Base-by-base conservation (phyloP, 2,888 invertebrate genomes). In the Petrophora chlorosata region DNA sequence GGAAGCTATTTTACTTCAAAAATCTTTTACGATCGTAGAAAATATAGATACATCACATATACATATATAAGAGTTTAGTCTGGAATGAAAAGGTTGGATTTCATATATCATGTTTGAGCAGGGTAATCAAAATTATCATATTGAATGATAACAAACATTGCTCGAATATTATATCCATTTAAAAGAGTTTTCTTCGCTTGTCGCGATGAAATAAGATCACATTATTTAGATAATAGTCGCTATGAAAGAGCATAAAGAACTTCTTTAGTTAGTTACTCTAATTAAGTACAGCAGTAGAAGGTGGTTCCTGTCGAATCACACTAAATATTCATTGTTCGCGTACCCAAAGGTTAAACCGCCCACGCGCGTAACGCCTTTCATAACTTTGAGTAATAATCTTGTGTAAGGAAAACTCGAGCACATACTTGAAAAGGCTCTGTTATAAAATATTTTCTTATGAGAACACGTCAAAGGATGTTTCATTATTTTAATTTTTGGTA, bases 281-380 rank as follows among this genome's bases (percentile, higher is more conserved):
- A n/a, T n/a, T n/a, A n/a, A n/a, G n/a, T n/a, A n/a, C n/a, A n/a
- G 45, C 50, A 43, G 8, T 8, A 3, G 7, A 7, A 3, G 29
- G 33, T 43, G 43, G 42, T 43, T 49, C 44, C 45, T 54, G 53
- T 54, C 53, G 61, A 69, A 66, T 71, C 64, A 70, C 64, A 66
- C 59, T 52, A 71, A 67, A 68, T 67, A 72, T 76, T 74, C 68
- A 74, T 70, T 65, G 67, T 65, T 53, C 61, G 61, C 54, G 44
- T 52, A 56, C 64, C 67, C 66, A 48, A 59, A 64, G 67, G 67
- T 67, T 68, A 59, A 65, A 62, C 61, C 73, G 61, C 74, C 74
- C 64, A 73, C 73, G 61, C 66, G 54, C 53, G 56, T 59, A 56
- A 49, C 52, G 58, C 64, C 63, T 72, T 67, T 69, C 70, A 67